Evolutionary conservation across 2,888 invertebrate species (phyloP).

Genomic region (Lepidonotus clava): DNA sequence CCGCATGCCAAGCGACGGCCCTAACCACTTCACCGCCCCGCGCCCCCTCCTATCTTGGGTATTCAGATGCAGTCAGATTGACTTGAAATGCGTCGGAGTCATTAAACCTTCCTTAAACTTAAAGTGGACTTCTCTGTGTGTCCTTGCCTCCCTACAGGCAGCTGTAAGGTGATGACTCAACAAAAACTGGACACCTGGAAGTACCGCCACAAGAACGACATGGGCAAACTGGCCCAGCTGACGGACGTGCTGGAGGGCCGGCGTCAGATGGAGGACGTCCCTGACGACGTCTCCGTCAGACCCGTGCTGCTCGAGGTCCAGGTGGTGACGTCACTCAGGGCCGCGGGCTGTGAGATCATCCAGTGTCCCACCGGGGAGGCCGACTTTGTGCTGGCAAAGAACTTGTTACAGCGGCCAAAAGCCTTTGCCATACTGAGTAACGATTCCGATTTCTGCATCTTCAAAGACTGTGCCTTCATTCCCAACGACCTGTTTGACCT

Average conservation of each 20-base stretch:
- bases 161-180: slow-evolving; percentile 58
- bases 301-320: slow-evolving; percentile 76
- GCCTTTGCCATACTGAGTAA: slow-evolving; percentile 76
- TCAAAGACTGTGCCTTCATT: slow-evolving; percentile 66
- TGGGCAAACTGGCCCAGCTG: slow-evolving; percentile 69
- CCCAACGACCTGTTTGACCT: slow-evolving; percentile 75
- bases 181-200: slow-evolving; percentile 76
- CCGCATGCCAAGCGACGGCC: no score
- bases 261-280: slow-evolving; percentile 65
- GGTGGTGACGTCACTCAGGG: slow-evolving; percentile 66
- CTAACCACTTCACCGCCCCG: no score
- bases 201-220: slow-evolving; percentile 69
- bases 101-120: no score
- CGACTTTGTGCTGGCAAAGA: slow-evolving; percentile 72
- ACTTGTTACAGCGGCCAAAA: slow-evolving; percentile 68
- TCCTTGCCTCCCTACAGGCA: not conserved
- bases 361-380: slow-evolving; percentile 72
- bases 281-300: slow-evolving; percentile 67
- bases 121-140: no score
- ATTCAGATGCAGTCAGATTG: no score
- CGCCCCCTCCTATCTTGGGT: no score
- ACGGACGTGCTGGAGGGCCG: slow-evolving; percentile 69
- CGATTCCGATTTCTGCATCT: slow-evolving; percentile 78
- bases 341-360: slow-evolving; percentile 72
- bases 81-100: no score